These are phyloP conservation scores for Istiophorus platypterus DNA, from an alignment of 2,113 vertebrate genomes.

Conservation along the genomic window DNA sequence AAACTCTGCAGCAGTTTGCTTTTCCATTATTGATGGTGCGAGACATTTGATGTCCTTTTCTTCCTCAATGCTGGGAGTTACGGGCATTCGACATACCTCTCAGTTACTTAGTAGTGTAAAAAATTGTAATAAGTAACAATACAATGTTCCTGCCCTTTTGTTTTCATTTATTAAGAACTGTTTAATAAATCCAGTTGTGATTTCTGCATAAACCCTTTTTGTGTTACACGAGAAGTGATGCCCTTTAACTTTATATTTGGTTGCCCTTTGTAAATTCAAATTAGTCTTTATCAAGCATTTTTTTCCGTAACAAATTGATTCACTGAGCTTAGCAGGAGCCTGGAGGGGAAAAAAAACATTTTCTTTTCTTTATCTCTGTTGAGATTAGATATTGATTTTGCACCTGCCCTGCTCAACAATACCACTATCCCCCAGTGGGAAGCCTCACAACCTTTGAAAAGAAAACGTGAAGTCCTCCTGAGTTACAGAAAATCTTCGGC, in stretches of 20 bases:
- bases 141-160: neutral
- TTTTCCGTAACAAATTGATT: conserved; percentile 65
- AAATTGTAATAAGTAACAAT: conserved; percentile 1
- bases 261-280: conserved; percentile 50
- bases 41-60: conserved; percentile 21
- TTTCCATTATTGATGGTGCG: conserved; percentile 26
- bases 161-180: conserved; percentile 25
- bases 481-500: conserved; percentile 54
- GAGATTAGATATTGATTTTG: conserved; percentile 82
- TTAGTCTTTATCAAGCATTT: conserved; percentile 48
- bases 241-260: conserved; percentile 57
- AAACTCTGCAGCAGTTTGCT: conserved; percentile 31
- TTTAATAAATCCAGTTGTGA: conserved; percentile 25
- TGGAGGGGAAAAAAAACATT: conserved; percentile 44
- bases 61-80: conserved; percentile 11
- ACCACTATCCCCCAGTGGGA: conserved; percentile 60
- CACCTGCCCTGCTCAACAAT: conserved; percentile 63
- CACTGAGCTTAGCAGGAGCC: conserved; percentile 63
- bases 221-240: conserved; percentile 18
- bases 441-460: conserved; percentile 42
- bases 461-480: conserved; percentile 66
- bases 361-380: conserved; percentile 72
- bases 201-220: conserved; percentile 19
- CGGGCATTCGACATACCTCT: neutral
- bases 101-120: neutral